Percentiles rank a stretch among this genome's conserved stretches.
phyloP scores from a whole-genome alignment of 2,113 vertebrate species.

The Dicentrarchus labrax region DNA sequence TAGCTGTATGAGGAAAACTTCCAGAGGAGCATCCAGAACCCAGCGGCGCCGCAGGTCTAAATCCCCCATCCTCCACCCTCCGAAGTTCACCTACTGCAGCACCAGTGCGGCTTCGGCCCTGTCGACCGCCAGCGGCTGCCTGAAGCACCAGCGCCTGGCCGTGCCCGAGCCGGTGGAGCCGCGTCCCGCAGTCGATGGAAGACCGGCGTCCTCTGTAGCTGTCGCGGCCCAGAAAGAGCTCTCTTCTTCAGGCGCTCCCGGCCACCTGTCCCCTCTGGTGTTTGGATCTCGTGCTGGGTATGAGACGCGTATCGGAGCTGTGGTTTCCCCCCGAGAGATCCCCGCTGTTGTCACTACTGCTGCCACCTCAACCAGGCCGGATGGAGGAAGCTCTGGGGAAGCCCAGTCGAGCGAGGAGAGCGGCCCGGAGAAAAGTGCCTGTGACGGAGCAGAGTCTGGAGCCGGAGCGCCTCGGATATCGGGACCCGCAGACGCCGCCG shows the following conservation, averaged over 20 bases:
- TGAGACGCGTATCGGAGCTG: conserved; percentile 60
- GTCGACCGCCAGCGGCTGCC: conserved; percentile 78
- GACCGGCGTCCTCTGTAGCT: conserved; percentile 37
- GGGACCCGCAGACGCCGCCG: conserved; percentile 68
- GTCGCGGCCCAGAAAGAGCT: conserved; percentile 80
- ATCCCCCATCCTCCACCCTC: conserved; percentile 95
- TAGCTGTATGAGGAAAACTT: conserved; percentile 91
- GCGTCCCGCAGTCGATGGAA: background rate
- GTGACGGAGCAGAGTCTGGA: conserved; percentile 18
- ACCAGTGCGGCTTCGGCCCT: conserved; percentile 62
- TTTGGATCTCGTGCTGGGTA: conserved; percentile 71
- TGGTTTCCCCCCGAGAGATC: conserved; percentile 50
- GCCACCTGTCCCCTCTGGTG: conserved; percentile 71
- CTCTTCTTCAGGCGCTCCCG: conserved; percentile 5
- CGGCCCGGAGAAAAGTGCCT: conserved; percentile 29
- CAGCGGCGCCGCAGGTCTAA: conserved; percentile 94
- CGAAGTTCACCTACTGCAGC: conserved; percentile 96
- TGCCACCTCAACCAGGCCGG: background rate
- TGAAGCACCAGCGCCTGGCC: conserved; percentile 86
- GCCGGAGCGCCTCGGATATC: background rate
- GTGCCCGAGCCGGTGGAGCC: conserved; percentile 80
- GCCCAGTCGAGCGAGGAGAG: conserved; percentile 40
- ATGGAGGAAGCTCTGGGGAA: conserved; percentile 10
- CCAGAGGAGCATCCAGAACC: conserved; percentile 87
- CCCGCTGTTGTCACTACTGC: background rate